A percentile compares a stretch with the other conserved stretches of the same genome.
These are phyloP conservation scores for Anneissia japonica DNA, from an alignment of 35 echinoderm and acorn worm species.

Conservation along the genomic window DNA sequence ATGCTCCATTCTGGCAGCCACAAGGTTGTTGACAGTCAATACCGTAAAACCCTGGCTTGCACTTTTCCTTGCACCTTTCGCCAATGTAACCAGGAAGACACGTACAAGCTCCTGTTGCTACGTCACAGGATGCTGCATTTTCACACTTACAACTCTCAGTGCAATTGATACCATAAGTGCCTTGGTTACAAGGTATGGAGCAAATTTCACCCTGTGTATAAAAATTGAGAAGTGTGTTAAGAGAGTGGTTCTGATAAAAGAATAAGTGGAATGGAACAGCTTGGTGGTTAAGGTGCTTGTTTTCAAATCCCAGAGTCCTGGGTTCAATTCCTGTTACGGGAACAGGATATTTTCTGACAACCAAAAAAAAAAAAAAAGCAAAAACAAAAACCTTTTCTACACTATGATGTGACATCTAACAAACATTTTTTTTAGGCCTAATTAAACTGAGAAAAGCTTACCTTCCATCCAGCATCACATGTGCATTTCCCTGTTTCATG, in stretches of 20 bases:
- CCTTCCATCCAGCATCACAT: conserved; percentile 48
- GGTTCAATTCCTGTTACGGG: no score
- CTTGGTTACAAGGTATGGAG: conserved; percentile 32
- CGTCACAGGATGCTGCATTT: conserved; percentile 64
- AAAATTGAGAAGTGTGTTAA: no score
- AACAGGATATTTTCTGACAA: no score
- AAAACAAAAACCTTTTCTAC: no score
- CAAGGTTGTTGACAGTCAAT: conserved; percentile 49
- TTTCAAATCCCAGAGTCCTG: no score
- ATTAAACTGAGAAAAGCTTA: no score
- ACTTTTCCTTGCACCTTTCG: conserved; percentile 60
- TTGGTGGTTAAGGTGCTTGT: no score
- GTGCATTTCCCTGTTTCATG: conserved; percentile 55
- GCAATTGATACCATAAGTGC: conserved; percentile 58
- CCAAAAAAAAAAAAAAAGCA: no score
- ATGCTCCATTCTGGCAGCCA: conserved; percentile 67
- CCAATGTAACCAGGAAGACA: conserved; percentile 67
- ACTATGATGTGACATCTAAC: no score
- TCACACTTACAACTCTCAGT: conserved; percentile 46
- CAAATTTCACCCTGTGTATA: conserved; percentile 65
- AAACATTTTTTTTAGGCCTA: no score
- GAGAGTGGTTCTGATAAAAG: no score
- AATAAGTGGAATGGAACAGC: no score
- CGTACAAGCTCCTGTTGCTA: conserved; percentile 46
- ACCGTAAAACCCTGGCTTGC: conserved; percentile 52